Conservation (phyloP, 2,888 invertebrate species). For the Lacanobia wlatinum region DNA sequence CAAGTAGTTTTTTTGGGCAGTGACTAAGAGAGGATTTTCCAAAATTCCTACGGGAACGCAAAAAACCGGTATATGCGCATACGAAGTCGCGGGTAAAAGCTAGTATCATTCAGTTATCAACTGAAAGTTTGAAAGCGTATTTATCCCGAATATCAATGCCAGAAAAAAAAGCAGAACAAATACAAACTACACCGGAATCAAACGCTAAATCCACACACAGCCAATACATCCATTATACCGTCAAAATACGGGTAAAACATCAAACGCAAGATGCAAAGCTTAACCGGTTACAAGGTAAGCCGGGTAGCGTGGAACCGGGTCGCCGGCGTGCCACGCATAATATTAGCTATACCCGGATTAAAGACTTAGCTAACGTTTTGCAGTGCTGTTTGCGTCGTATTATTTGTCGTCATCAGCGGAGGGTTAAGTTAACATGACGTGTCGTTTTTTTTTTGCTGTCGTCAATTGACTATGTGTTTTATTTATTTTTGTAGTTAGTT, state of each 20-base stretch:
- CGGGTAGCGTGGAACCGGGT: slow-evolving; percentile 58
- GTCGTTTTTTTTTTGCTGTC: neutral
- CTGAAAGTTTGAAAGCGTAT: too few relatives aligned
- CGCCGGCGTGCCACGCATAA: slow-evolving; percentile 67
- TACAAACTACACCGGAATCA: slow-evolving; percentile 10
- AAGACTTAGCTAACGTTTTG: slow-evolving; percentile 57
- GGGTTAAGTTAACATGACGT: slow-evolving; percentile 13
- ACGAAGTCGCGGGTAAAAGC: too few relatives aligned
- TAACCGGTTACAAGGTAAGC: slow-evolving; percentile 68
- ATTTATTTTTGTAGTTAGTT: neutral
- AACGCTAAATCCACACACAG: slow-evolving; percentile 20
- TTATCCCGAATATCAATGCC: neutral
- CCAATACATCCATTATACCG: slow-evolving; percentile 44
- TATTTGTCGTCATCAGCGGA: slow-evolving; percentile 58
- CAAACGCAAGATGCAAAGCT: slow-evolving; percentile 67
- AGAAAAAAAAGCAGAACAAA: neutral
- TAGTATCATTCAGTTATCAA: too few relatives aligned
- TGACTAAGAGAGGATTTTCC: too few relatives aligned
- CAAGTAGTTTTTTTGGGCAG: too few relatives aligned
- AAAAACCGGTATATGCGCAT: too few relatives aligned
- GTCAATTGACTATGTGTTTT: too few relatives aligned
- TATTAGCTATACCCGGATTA: slow-evolving; percentile 64
- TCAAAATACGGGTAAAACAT: slow-evolving; percentile 56
- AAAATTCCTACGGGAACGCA: too few relatives aligned
- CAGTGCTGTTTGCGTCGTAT: slow-evolving; percentile 51